Evolutionary conservation across 2,113 vertebrate species (phyloP).

Genomic region (Isurus oxyrinchus): DNA sequence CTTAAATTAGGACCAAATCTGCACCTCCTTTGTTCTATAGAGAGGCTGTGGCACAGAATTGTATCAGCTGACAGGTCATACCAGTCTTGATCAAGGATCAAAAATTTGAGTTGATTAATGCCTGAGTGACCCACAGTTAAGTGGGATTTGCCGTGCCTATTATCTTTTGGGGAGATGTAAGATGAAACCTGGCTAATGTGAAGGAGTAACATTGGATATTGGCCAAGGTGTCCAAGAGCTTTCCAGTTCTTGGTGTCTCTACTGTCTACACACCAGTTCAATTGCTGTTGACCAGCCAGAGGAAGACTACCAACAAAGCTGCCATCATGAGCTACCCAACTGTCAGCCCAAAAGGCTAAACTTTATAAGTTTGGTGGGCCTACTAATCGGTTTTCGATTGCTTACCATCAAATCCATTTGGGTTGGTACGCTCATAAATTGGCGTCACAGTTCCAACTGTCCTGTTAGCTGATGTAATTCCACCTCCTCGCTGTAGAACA

Average conservation of each 20-base stretch:
- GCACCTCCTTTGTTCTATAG: background rate
- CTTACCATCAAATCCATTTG: background rate
- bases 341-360: background rate
- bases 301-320: background rate
- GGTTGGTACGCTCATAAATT: background rate
- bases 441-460: background rate
- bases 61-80: background rate
- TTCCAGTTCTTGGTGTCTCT: background rate
- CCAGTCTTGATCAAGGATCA: background rate
- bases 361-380: background rate
- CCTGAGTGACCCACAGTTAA: background rate
- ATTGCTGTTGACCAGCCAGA: background rate
- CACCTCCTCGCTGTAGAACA: no score
- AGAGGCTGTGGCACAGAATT: background rate
- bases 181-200: background rate
- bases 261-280: background rate
- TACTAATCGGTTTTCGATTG: background rate
- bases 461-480: no score
- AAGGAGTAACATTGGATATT: background rate
- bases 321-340: background rate
- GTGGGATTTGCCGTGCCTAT: background rate
- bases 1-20: background rate
- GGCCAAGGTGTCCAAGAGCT: background rate
- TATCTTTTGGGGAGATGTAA: background rate
- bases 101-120: background rate